A percentile compares a stretch with the other conserved stretches of the same genome.
phyloP scores from a whole-genome alignment of 2,113 vertebrate species.

The Erpornis zantholeuca region DNA sequence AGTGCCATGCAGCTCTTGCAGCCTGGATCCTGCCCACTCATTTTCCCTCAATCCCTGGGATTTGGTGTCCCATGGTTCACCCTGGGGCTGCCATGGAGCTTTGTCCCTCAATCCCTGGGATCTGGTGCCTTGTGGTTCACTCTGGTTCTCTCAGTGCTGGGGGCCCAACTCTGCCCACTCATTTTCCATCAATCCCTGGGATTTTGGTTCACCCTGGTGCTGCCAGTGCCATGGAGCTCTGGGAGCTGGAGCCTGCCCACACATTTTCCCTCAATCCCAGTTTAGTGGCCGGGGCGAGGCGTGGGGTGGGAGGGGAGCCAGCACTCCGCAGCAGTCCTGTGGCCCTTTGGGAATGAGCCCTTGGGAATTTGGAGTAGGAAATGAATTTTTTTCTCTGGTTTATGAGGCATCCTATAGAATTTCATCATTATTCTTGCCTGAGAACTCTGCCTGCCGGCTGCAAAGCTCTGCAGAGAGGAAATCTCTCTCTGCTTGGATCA shows the following conservation, averaged over 20 bases:
- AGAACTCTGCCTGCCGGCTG: conserved; percentile 15
- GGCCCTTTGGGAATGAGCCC: neutral
- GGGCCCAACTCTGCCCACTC: neutral
- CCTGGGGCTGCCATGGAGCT: conserved; percentile 58
- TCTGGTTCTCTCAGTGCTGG: conserved; percentile 34
- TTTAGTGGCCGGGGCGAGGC: neutral
- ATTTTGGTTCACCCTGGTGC: too few species aligned
- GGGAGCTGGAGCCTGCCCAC: too few species aligned
- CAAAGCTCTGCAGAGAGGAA: conserved; percentile 8
- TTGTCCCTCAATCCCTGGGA: neutral
- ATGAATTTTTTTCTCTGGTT: neutral
- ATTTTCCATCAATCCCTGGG: too few species aligned
- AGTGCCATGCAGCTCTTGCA: neutral
- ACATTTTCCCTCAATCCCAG: neutral
- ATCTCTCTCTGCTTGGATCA: conserved; percentile 32
- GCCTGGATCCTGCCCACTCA: too few species aligned
- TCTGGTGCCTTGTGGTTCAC: rapidly evolving
- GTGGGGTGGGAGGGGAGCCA: neutral
- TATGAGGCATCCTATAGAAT: conserved; percentile 33
- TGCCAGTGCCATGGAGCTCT: too few species aligned
- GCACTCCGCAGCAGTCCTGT: neutral
- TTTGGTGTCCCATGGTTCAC: conserved; percentile 54
- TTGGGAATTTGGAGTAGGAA: conserved; percentile 36
- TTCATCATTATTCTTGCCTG: conserved; percentile 4
- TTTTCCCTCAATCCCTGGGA: neutral